phyloP scores from a whole-genome alignment of 2,113 vertebrate genomes.

The Orthonyx spaldingii region DNA sequence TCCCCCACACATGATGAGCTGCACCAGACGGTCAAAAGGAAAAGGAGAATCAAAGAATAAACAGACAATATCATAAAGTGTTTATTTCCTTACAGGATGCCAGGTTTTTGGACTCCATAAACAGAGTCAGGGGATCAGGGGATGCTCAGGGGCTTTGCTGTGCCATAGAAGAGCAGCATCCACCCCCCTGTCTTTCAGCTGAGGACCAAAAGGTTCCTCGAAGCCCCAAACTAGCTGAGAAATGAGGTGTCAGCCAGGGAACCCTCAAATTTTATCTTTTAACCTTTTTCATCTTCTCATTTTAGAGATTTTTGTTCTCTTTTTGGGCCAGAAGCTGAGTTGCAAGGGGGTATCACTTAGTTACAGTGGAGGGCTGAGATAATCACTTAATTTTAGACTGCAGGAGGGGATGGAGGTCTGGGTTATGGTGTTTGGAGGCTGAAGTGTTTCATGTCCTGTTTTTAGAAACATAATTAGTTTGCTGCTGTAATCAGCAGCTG shows the following conservation, averaged over 20 bases:
- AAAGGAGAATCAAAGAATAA: not conserved
- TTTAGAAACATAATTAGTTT: not conserved
- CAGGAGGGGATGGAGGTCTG: not conserved
- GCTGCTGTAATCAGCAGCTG: not conserved
- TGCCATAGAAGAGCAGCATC: not conserved
- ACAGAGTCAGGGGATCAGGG: not conserved
- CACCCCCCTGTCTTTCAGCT: not conserved
- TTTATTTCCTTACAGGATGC: accelerated
- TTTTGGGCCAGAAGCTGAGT: not conserved
- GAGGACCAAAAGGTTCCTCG: not conserved
- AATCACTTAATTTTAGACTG: not conserved
- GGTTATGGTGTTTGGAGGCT: not conserved
- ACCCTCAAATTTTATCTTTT: not conserved
- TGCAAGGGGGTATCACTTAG: not conserved
- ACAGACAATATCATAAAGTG: not conserved
- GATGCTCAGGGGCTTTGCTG: not conserved
- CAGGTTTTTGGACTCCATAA: not conserved
- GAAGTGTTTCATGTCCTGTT: not conserved
- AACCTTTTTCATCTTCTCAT: not conserved
- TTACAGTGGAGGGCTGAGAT: not conserved
- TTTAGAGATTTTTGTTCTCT: not conserved
- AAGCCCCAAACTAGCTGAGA: accelerated
- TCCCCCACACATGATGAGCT: not conserved
- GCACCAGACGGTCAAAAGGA: not conserved
- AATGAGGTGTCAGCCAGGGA: not conserved